These are phyloP conservation scores for Microchirus variegatus DNA, from an alignment of 2,797 vertebrate species.

Conservation along the genomic window DNA sequence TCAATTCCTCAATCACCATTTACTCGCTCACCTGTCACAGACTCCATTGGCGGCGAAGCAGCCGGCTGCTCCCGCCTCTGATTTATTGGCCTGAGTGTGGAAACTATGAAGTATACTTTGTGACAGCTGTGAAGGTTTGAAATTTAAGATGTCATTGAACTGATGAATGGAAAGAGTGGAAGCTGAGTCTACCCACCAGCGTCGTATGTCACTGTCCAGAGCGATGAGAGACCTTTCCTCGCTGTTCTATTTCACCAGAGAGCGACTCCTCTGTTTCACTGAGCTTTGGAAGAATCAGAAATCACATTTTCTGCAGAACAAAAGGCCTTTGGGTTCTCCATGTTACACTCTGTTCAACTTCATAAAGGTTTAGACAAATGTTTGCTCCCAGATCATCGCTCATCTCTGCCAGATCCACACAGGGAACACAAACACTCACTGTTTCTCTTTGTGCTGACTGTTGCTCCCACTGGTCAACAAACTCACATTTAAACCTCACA, in stretches of 20 bases:
- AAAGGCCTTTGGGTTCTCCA: not conserved
- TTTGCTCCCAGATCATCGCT: constrained; percentile 18
- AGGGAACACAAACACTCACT: constrained; percentile 6
- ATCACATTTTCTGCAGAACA: constrained; percentile 17
- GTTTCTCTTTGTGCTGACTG: constrained; percentile 15
- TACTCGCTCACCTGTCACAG: constrained; percentile 9
- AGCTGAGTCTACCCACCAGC: constrained; percentile 61
- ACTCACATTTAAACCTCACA: too few species aligned
- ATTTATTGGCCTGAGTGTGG: constrained; percentile 76
- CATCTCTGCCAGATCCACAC: constrained; percentile 12
- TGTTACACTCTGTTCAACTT: constrained; percentile 20
- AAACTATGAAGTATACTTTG: constrained; percentile 79
- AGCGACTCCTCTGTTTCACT: constrained; percentile 10
- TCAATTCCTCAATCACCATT: constrained; percentile 39
- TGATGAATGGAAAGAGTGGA: constrained; percentile 78
- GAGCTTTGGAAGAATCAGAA: constrained; percentile 15
- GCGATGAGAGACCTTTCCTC: constrained; percentile 70
- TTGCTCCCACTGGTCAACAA: too few species aligned
- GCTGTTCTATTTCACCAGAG: constrained; percentile 15
- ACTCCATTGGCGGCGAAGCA: constrained; percentile 27
- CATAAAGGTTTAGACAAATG: constrained; percentile 28
- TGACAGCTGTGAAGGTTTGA: constrained; percentile 78
- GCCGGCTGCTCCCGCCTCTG: constrained; percentile 48
- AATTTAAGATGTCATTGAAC: constrained; percentile 78
- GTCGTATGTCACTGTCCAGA: constrained; percentile 78